A percentile compares a stretch with the other conserved stretches of the same genome.
Conservation (phyloP, 2,888 invertebrate genomes). For the Pseudoips prasinana region DNA sequence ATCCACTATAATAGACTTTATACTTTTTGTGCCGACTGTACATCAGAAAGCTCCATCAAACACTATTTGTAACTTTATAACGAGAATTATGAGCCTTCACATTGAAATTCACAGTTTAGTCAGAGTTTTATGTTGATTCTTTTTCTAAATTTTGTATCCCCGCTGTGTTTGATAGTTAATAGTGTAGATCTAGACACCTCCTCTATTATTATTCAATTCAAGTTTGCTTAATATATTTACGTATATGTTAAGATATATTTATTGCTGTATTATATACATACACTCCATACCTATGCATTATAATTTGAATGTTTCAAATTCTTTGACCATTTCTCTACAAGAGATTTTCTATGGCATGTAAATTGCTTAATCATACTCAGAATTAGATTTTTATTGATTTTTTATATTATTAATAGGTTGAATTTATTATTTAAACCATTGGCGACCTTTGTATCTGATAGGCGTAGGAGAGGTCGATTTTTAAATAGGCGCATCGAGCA, state of each 20-base stretch:
- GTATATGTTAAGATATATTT: constrained; percentile 21
- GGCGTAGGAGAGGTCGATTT: too few species aligned
- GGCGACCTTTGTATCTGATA: too few species aligned
- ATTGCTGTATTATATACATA: constrained; percentile 7
- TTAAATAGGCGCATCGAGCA: too few species aligned
- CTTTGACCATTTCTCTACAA: constrained; percentile 9
- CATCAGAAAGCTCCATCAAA: constrained; percentile 20
- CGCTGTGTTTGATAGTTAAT: constrained; percentile 22
- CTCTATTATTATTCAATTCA: constrained; percentile 27
- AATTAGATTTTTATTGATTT: too few species aligned
- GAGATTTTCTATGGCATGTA: not conserved
- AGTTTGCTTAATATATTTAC: constrained; percentile 19
- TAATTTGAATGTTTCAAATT: constrained; percentile 25
- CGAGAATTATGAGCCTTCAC: constrained; percentile 15
- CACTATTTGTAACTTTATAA: constrained; percentile 7
- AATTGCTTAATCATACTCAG: too few species aligned
- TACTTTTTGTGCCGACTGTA: too few species aligned
- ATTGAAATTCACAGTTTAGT: constrained; percentile 16
- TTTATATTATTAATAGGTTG: too few species aligned
- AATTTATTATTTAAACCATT: too few species aligned
- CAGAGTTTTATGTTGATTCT: constrained; percentile 17
- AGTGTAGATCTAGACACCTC: constrained; percentile 26
- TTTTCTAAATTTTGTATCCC: constrained; percentile 14
- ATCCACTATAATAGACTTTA: too few species aligned
- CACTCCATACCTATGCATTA: constrained; percentile 6